Base-by-base conservation (phyloP, 2,888 invertebrate species). In the Mechanitis messenoides region DNA sequence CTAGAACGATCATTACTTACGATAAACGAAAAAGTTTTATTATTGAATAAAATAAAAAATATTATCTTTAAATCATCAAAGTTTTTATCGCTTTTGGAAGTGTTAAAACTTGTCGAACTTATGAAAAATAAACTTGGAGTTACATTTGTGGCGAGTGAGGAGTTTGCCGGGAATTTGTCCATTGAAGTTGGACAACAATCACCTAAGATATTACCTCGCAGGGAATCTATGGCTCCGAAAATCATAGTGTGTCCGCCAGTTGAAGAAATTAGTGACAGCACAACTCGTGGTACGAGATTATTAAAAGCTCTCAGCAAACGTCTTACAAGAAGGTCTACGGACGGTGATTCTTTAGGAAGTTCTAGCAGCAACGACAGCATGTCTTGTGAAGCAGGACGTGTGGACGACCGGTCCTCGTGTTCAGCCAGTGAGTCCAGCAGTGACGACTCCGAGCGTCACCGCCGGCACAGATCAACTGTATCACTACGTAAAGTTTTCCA, bases 401-500 rank as follows among this genome's bases (percentile, higher is more conserved):
- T 77, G 70, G 80, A 85, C 61, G 83, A 85, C 67, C 81, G 86
- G 11, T 89, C 91, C 61, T 92, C 92, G 33, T 90, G 91, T 65
- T 91, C 92, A 1, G 85, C 86, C 38, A 93, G 93, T 76, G 93
- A 93, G 65, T 92, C 93, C 33, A 92, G 92, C 66, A 93, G 93
- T 75, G 93, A 92, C 57, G 90, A 91, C 65, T 92, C 92, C 28
- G 91, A 91, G 55, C 90, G 87, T 56, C 81, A 80, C 5, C 85
- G 83, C 60, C 83, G 86, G 11, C 81, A 85, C 65, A 91, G 92
- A 63, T 92, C 93, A 2, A 91, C 92, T 1, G 93, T 93, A 42
- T 94, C 94, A 53, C 85, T 95, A 61, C 91, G 94, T n/a, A 92
- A 92, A 64, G 93, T 94, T 55, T 94, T 95, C 76, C 93, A 95